Evolutionary conservation across 2,888 invertebrate genomes (phyloP), one percentile per base, ranked within the genome.

Genomic region (Ametastegia equiseti): DNA sequence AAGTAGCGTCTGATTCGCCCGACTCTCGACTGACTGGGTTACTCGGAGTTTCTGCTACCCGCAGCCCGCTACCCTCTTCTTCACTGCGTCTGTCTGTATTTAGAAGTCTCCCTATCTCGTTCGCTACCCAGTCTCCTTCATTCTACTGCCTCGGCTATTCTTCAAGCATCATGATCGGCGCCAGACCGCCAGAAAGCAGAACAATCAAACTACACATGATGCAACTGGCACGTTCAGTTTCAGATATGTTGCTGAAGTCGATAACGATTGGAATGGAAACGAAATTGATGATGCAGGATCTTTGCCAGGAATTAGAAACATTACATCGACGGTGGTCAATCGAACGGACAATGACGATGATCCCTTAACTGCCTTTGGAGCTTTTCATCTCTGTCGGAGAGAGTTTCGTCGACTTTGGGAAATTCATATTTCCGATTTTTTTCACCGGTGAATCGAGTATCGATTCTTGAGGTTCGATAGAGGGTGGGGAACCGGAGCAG

Each of bases 101-200:
- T 75, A n/a, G 13, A 78, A 60, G 63, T 42, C 57, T 78, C 23
- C 57, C 60, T 78, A 78, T 78, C 78, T 78, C 57, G 42, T 39
- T 45, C 54, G 19, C 50, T 50, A 54, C 36, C 47, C 45, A 45
- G 39, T 42, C 36, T 67, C 23, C 71, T 30, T 30, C 45, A 4
- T 7, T 47, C 45, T 11, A 30, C 47, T 47, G 45, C 47, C 15
- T 30, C 30, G 7, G n/a, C 71, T 19, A 71, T 71, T 47, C 45
- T 71, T 71, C 71, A 47, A 71, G 45, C 71, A 71, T 71, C 47
- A 27, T 67, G 33, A 71, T 71, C 47, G 71, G 47, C 65, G 39
- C n/a, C 65, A 67, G 47, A 71, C 47, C 47, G 6, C 45, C 45
- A 47, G 71, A 47, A 71, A 30, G 47, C 23, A 36, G 67, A 67